Conservation (phyloP, 1,140 invertebrate genomes). For the Patella vulgata region DNA sequence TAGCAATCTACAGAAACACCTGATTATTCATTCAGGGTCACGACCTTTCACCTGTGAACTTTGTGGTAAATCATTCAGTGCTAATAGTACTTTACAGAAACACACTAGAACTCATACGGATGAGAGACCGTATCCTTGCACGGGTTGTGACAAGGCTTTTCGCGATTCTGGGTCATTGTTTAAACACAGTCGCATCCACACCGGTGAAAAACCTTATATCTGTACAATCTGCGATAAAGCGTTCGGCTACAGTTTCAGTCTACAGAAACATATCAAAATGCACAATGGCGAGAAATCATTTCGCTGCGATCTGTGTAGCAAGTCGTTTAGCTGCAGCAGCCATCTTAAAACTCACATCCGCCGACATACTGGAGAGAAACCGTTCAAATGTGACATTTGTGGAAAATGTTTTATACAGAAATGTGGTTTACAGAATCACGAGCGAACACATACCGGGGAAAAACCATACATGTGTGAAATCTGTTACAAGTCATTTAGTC, state of each 20-base stretch:
- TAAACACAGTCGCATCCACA: no score
- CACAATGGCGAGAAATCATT: constrained; percentile 89
- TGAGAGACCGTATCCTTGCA: constrained; percentile 74
- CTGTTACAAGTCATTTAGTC: no score
- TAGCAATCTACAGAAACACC: not conserved
- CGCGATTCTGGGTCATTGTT: constrained; percentile 73
- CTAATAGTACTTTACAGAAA: constrained; percentile 10
- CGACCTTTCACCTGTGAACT: not conserved
- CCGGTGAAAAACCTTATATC: no score
- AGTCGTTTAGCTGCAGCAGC: constrained; percentile 90
- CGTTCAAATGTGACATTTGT: no score
- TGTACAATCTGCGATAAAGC: no score
- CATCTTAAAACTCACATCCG: constrained; percentile 82
- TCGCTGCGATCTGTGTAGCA: constrained; percentile 87
- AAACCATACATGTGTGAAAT: no score
- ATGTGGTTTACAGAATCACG: no score
- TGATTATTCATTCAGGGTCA: not conserved
- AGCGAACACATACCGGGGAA: no score
- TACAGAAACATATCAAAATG: no score
- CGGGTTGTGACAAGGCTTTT: constrained; percentile 90
- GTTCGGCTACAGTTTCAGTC: no score
- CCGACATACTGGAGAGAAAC: no score
- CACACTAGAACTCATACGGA: constrained; percentile 18
- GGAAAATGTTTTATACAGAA: no score
- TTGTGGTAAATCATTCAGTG: not conserved